These are phyloP conservation scores for Fistularia commersonii DNA, from an alignment of 2,797 vertebrate species.

Conservation along the genomic window DNA sequence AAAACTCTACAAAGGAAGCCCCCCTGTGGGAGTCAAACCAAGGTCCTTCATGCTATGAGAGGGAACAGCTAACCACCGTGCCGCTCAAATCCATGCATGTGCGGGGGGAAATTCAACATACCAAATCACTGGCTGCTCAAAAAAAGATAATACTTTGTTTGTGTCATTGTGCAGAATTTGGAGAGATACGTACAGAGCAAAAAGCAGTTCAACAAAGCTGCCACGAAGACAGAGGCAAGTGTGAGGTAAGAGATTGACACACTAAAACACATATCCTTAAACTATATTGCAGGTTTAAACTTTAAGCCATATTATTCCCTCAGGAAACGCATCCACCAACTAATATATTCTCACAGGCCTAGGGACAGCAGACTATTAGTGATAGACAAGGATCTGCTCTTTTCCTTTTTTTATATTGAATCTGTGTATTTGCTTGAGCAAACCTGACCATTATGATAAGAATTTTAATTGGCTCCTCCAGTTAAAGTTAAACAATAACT, in stretches of 20 bases:
- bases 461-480: conserved; percentile 69
- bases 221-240: conserved; percentile 50
- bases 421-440: conserved; percentile 49
- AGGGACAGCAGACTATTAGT: conserved; percentile 41
- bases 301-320: conserved; percentile 34
- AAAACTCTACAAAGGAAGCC: too few relatives aligned
- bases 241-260: conserved; percentile 55
- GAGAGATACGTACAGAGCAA: conserved; percentile 61
- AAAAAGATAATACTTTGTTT: too few relatives aligned
- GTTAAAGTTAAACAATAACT: conserved; percentile 67
- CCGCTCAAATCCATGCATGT: too few relatives aligned
- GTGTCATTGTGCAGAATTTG: conserved; percentile 45
- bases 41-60: too few relatives aligned
- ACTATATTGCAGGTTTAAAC: conserved; percentile 35
- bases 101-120: too few relatives aligned
- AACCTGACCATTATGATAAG: conserved; percentile 61
- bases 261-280: conserved; percentile 5
- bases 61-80: too few relatives aligned
- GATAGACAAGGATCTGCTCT: conserved; percentile 49
- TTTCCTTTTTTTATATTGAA: conserved; percentile 51
- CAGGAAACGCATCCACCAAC: conserved; percentile 18
- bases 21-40: too few relatives aligned
- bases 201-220: conserved; percentile 63
- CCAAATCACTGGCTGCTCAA: too few relatives aligned
- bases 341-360: conserved; percentile 10